Evolutionary conservation across 2,113 vertebrate genomes (phyloP), one percentile per base, ranked within the genome.

Genomic region (Acrocephalus kingi): DNA sequence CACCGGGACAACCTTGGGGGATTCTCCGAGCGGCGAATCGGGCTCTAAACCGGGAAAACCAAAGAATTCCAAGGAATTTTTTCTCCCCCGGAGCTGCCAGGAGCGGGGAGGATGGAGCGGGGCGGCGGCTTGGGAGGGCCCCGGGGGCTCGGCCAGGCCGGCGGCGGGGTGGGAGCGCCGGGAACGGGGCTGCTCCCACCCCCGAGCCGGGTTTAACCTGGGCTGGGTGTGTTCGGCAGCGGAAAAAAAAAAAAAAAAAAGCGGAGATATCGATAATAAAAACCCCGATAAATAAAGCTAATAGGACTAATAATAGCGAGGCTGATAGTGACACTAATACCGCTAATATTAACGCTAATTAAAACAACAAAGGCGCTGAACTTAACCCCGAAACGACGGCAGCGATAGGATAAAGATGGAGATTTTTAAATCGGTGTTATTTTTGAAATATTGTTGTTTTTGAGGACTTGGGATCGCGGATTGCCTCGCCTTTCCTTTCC

Each of bases 401-500:
- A 1, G 7, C 8, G 33, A 1, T 0, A 0, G 13, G 2, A 24
- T 3, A 20, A 74, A 71, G 74, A 7, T 1, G 7, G 6, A 39
- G 1, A 1, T 15, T 58, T 73, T 58, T 33, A 24, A 8, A 37
- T 20, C 5, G 0, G 9, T 1, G 13, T 6, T 11, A 2, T 30
- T 45, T 58, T 45, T 10, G 1, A 30, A 4, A 31, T 35, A 9
- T 20, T 55, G 0, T 31, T 15, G 6, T 2, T 35, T 49, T 10
- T 8, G 43, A 23, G 35, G 16, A 18, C 0, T 56, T 4, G 31
- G 56, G 4, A n/a, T 21, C 22, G 48, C 41, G 48, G 62, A 37
- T n/a, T 27, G 27, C 15, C 7, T 43, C 73, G 9, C 5, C 23
- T 67, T 16, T 19, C 7, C 31, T 62, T 33, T 56, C 30, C 51